Evolutionary conservation across 2,797 vertebrate species (phyloP).

Genomic region (Tragelaphus eurycerus): DNA sequence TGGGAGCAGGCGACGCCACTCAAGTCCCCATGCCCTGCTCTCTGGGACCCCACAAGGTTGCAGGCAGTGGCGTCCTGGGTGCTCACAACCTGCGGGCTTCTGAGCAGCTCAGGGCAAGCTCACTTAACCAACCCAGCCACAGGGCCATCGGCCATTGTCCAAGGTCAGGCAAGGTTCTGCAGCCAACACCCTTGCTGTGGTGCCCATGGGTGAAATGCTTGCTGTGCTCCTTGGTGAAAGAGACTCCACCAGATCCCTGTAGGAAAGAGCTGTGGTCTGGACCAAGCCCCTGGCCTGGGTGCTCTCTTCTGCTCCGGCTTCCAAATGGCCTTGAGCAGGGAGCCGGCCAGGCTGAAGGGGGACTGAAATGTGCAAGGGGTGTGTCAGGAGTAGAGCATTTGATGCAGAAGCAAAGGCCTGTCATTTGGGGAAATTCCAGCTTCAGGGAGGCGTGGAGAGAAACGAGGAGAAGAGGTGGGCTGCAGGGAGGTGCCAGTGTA

Average conservation of each 20-base stretch:
- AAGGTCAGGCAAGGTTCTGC: background rate
- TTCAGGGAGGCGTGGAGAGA: constrained; percentile 61
- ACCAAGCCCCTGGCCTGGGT: background rate
- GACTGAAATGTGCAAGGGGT: background rate
- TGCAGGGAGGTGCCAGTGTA: background rate
- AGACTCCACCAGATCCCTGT: background rate
- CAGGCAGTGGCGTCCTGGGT: rapidly evolving
- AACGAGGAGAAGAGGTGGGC: constrained; percentile 60
- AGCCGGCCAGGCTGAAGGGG: background rate
- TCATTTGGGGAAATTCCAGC: constrained; percentile 67
- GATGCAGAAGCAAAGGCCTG: constrained; percentile 63
- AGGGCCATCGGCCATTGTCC: background rate
- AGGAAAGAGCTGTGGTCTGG: background rate
- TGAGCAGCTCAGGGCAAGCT: rapidly evolving
- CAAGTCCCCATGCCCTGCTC: rapidly evolving
- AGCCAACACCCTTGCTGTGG: rapidly evolving
- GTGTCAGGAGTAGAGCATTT: constrained; percentile 36
- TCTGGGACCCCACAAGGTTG: rapidly evolving
- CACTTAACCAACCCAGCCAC: rapidly evolving
- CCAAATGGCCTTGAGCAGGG: background rate
- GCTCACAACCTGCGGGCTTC: rapidly evolving
- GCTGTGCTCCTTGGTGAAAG: rapidly evolving
- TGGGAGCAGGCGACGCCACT: rapidly evolving
- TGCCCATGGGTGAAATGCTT: rapidly evolving
- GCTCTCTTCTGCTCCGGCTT: background rate